Percentiles rank a stretch among this genome's conserved stretches.
These are phyloP conservation scores for Drosophila phalerata DNA, from an alignment of 2,888 invertebrate genomes.

Conservation along the genomic window DNA sequence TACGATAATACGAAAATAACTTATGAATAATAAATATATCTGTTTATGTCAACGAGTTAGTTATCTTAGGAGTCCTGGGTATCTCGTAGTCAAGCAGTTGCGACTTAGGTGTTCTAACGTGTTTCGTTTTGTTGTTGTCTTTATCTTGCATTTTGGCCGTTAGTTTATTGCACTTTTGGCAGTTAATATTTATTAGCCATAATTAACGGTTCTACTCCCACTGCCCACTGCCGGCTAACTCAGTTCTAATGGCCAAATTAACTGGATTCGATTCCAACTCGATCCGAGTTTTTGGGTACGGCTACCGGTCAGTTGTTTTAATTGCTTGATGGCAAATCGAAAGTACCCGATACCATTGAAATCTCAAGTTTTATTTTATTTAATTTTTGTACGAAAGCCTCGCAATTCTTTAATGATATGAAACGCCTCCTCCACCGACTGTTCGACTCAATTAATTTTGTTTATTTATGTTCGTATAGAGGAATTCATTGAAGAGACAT, in stretches of 20 bases:
- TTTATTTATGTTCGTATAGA: neutral
- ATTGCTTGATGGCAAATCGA: slow-evolving; percentile 35
- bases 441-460: neutral
- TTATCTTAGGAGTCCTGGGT: neutral
- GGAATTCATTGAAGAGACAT: slow-evolving; percentile 13
- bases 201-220: slow-evolving; percentile 56
- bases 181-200: slow-evolving; percentile 75
- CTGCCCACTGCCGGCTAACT: neutral
- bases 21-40: no score
- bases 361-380: neutral
- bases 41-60: no score
- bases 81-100: neutral
- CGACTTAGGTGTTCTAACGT: no score
- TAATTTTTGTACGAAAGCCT: neutral
- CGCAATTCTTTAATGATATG: neutral
- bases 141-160: slow-evolving; percentile 48
- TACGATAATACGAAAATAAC: no score
- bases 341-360: slow-evolving; percentile 25
- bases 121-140: slow-evolving; percentile 20
- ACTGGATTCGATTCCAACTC: slow-evolving; percentile 18
- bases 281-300: slow-evolving; percentile 62
- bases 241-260: slow-evolving; percentile 34
- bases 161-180: slow-evolving; percentile 77
- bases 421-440: neutral
- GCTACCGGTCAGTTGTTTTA: slow-evolving; percentile 59